phyloP scores from a whole-genome alignment of 1,140 invertebrate genomes.

The Sminthurinus signatus region DNA sequence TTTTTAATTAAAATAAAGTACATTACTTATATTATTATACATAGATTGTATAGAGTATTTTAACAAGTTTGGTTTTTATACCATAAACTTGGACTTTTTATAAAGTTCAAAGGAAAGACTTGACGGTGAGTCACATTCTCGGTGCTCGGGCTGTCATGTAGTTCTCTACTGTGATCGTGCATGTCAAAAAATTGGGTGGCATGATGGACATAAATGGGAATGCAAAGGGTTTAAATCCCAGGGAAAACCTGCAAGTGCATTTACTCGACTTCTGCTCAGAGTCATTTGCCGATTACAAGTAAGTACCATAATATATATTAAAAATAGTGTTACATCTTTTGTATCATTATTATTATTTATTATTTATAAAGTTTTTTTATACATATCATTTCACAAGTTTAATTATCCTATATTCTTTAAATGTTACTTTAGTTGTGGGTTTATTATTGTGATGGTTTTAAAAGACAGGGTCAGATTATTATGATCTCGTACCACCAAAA shows the following conservation, averaged over 20 bases:
- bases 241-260: slow-evolving; percentile 61
- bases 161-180: slow-evolving; percentile 66
- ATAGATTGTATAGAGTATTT: background rate
- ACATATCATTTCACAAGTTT: too few species aligned
- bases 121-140: slow-evolving; percentile 11
- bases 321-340: background rate
- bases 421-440: too few species aligned
- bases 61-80: slow-evolving; percentile 4
- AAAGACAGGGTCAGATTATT: slow-evolving; percentile 56
- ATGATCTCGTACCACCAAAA: slow-evolving; percentile 60
- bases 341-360: background rate
- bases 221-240: slow-evolving; percentile 63
- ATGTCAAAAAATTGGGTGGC: slow-evolving; percentile 70
- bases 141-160: slow-evolving; percentile 33
- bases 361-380: too few species aligned
- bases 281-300: slow-evolving; percentile 60
- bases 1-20: background rate
- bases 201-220: slow-evolving; percentile 63
- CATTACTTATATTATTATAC: slow-evolving; percentile 3
- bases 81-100: slow-evolving; percentile 2
- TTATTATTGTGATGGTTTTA: background rate
- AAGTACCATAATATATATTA: background rate
- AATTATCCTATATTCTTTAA: too few species aligned
- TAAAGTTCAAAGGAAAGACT: slow-evolving; percentile 3
- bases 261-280: slow-evolving; percentile 61